Evolutionary conservation across 2,797 vertebrate species (phyloP), one percentile per base, ranked within the genome.

Genomic region (Echeneis naucrates): DNA sequence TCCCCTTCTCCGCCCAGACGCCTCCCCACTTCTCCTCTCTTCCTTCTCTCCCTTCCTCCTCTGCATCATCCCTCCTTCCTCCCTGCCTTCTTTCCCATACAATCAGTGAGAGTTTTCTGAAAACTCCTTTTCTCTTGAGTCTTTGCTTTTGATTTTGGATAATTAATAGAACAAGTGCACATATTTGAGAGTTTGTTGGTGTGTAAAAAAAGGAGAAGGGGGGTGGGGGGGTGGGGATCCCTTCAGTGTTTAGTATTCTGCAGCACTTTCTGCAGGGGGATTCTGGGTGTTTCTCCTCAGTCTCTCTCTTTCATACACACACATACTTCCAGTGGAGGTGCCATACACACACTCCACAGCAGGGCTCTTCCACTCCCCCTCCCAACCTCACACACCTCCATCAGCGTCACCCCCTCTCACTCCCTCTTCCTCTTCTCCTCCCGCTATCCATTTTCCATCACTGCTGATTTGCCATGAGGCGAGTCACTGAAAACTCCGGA

Each of bases 231-330:
- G 76, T 80, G 82, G 88, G 23, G 69, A 70, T 68, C 58, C 69
- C 81, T 72, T 74, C 23, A 59, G 71, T 91, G 74, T 87, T 94
- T 90, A 70, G 75, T 83, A 89, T 88, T 88, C 89, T 82, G 81
- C 81, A 80, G 68, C 67, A 68, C 19, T 64, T 83, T 89, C 83
- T 83, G 57, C 51, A 82, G 81, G 80, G 88, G 81, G 60, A 55
- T 82, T 82, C 80, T 87, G 72, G 77, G 38, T 79, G 59, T 80
- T 35, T 75, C 35, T 81, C 63, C 48, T 69, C 61, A 30, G 26
- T 54, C 37, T 23, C 58, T 47, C 47, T 38, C 38, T 48, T 51
- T 26, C 26, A 23, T 33, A 17, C 12, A 24, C 59, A 67, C 52
- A 72, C 75, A n/a, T n/a, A 70, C 59, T 65, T 52, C 45, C 11